Percentiles rank a stretch among this genome's conserved stretches.
These are phyloP conservation scores for Cordilura impudica DNA, from an alignment of 2,888 invertebrate genomes.

Conservation along the genomic window DNA sequence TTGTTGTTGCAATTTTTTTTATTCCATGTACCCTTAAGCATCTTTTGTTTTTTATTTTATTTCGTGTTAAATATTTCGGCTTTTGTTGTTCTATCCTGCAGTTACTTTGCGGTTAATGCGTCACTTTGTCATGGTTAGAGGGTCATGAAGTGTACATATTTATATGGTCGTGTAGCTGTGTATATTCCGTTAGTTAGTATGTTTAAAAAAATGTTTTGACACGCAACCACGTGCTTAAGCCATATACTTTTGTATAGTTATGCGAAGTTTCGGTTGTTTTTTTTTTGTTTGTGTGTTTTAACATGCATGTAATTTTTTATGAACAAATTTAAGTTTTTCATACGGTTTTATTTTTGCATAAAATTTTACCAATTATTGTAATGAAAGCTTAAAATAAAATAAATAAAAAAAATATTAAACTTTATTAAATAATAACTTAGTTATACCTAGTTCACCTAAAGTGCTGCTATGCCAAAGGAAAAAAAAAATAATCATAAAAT, in stretches of 20 bases:
- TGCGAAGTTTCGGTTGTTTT: background rate
- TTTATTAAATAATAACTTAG: background rate
- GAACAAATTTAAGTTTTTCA: background rate
- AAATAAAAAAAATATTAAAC: background rate
- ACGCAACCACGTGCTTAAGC: conserved; percentile 44
- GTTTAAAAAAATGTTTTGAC: conserved; percentile 12
- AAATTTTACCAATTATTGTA: background rate
- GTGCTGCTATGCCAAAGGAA: too few species aligned
- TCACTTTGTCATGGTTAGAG: conserved; percentile 47
- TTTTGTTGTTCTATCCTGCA: conserved; percentile 45
- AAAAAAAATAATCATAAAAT: background rate
- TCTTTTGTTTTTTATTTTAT: conserved; percentile 43
- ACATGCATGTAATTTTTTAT: background rate
- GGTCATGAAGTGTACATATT: conserved; percentile 7
- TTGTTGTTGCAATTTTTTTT: background rate
- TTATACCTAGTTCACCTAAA: background rate
- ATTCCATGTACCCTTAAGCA: conserved; percentile 25
- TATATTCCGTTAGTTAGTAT: background rate
- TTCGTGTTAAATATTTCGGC: conserved; percentile 24
- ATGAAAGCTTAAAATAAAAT: too few species aligned
- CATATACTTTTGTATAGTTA: conserved; percentile 17
- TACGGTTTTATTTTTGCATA: background rate
- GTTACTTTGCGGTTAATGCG: conserved; percentile 63
- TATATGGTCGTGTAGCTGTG: background rate
- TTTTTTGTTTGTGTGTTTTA: background rate